These are phyloP conservation scores for Brachionus calyciflorus DNA, from an alignment of 1,140 invertebrate species.

Conservation along the genomic window DNA sequence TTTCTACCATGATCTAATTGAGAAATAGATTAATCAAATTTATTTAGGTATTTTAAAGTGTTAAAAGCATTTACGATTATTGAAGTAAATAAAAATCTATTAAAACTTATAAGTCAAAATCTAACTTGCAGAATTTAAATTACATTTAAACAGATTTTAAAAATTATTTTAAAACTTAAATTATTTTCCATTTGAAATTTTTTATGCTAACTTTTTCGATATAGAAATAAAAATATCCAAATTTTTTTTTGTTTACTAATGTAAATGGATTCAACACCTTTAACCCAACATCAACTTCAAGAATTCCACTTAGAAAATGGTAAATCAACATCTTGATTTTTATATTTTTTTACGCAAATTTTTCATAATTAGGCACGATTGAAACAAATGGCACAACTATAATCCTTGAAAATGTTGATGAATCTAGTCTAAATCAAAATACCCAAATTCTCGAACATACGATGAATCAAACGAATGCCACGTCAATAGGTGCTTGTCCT, in stretches of 20 bases:
- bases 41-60: no score
- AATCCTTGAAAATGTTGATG: slow-evolving; percentile 17
- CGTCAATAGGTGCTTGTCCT: slow-evolving; percentile 73
- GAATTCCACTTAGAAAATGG: slow-evolving; percentile 12
- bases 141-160: background rate
- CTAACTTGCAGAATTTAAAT: no score
- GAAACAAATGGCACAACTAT: slow-evolving; percentile 6
- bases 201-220: slow-evolving; percentile 20
- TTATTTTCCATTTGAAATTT: slow-evolving; percentile 6
- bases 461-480: background rate
- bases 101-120: no score
- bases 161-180: background rate
- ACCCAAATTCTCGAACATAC: background rate
- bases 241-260: no score
- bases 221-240: no score
- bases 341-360: background rate
- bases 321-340: no score
- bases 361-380: background rate
- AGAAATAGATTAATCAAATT: no score
- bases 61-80: no score
- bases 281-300: slow-evolving; percentile 23
- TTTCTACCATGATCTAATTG: no score
- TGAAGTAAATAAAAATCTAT: no score
- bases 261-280: background rate
- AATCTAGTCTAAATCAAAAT: background rate